Conservation (phyloP, 2,797 vertebrate genomes). For the Pangasius mekongensis region DNA sequence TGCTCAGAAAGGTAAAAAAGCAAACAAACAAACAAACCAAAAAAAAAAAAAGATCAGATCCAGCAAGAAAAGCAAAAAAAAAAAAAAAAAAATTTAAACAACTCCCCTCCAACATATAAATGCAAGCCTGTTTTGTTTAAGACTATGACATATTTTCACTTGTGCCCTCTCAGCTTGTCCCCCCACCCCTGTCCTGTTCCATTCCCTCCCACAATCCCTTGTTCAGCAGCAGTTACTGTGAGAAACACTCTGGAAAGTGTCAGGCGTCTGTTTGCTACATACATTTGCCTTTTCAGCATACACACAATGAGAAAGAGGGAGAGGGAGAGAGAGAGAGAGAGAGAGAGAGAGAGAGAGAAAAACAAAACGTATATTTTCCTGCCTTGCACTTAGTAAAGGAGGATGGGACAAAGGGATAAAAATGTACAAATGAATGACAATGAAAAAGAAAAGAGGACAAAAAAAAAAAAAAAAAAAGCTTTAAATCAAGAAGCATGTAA, state of each 20-base stretch:
- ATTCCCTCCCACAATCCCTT: constrained; percentile 57
- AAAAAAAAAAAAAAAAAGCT: constrained; percentile 52
- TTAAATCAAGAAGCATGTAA: constrained; percentile 65
- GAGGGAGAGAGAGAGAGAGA: background rate
- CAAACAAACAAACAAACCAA: background rate
- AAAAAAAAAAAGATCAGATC: constrained; percentile 31
- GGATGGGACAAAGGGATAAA: constrained; percentile 31
- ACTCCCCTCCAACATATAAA: constrained; percentile 57
- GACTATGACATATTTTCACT: constrained; percentile 61
- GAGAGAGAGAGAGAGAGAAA: background rate
- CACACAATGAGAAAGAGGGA: constrained; percentile 15
- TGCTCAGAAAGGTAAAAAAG: constrained; percentile 54
- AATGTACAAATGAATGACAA: constrained; percentile 59
- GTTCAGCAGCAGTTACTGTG: constrained; percentile 72
- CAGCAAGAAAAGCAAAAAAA: constrained; percentile 20
- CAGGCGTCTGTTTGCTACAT: constrained; percentile 76
- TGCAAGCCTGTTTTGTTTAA: constrained; percentile 63
- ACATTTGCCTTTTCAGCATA: constrained; percentile 64
- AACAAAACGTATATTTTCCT: constrained; percentile 51
- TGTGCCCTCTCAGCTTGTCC: constrained; percentile 52
- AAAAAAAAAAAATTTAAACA: constrained; percentile 2
- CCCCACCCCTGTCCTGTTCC: constrained; percentile 26
- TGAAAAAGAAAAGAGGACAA: constrained; percentile 59
- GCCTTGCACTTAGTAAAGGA: constrained; percentile 63
- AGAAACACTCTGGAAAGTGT: constrained; percentile 65